A percentile compares a stretch with the other conserved stretches of the same genome.
Conservation (phyloP, 2,113 vertebrate genomes). For the Carettochelys insculpta region DNA sequence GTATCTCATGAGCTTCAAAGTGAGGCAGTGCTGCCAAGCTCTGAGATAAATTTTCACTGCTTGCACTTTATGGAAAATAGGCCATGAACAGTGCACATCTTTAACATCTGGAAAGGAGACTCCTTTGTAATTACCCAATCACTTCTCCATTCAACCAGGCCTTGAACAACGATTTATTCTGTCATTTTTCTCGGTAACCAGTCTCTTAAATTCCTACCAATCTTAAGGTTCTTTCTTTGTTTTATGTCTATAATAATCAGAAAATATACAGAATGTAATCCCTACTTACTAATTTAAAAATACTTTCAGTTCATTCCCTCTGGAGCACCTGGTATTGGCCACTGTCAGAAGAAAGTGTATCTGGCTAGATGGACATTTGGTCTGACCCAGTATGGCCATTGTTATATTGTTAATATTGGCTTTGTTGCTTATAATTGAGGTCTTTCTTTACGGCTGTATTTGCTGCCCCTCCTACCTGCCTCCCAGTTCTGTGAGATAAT, state of each 20-base stretch:
- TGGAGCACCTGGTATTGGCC: too few species aligned
- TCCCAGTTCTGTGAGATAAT: conserved; percentile 68
- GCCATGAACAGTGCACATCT: neutral
- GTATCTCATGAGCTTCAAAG: conserved; percentile 4
- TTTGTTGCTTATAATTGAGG: conserved; percentile 62
- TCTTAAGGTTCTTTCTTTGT: conserved; percentile 26
- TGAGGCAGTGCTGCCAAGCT: conserved; percentile 16
- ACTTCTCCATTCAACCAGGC: neutral
- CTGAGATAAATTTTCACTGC: conserved; percentile 39
- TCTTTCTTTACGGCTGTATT: conserved; percentile 43
- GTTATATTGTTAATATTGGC: conserved; percentile 1
- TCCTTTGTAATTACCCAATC: neutral
- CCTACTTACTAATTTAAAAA: conserved; percentile 3
- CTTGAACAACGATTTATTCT: neutral
- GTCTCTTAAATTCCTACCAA: neutral
- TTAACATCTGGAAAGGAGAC: conserved; percentile 26
- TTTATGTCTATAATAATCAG: neutral
- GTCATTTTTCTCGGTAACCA: neutral
- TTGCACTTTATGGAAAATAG: conserved; percentile 11
- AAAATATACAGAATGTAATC: conserved; percentile 44
- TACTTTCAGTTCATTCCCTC: neutral
- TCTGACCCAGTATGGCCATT: too few species aligned
- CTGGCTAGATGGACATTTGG: too few species aligned
- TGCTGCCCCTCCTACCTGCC: conserved; percentile 52
- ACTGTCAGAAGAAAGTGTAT: too few species aligned